These are phyloP conservation scores for Oplegnathus fasciatus DNA, from an alignment of 2,113 vertebrate genomes.

Conservation along the genomic window DNA sequence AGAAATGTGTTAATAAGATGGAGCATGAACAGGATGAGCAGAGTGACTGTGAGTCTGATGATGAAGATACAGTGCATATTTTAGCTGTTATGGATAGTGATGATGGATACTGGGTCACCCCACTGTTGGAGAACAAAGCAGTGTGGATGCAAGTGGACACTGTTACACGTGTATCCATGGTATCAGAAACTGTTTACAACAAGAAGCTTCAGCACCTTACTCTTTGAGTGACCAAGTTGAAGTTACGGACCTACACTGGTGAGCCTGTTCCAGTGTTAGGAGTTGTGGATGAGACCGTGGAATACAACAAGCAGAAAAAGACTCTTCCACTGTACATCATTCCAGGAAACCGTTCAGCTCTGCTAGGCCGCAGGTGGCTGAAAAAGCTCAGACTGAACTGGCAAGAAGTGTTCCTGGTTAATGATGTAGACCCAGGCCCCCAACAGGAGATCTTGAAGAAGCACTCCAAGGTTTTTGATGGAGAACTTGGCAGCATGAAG, in stretches of 20 bases:
- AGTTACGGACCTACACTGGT: slow-evolving; percentile 23
- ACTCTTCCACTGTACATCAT: too few species aligned
- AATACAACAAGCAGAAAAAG: too few species aligned
- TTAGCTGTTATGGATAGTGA: too few species aligned
- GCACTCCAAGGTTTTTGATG: neutral
- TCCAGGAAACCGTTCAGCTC: too few species aligned
- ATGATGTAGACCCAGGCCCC: neutral
- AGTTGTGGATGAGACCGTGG: too few species aligned
- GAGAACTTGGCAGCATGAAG: slow-evolving; percentile 15
- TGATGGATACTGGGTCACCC: too few species aligned
- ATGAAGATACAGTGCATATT: too few species aligned
- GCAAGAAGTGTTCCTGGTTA: neutral
- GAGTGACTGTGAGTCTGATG: too few species aligned
- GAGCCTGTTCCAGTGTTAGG: neutral
- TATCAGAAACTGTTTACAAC: slow-evolving; percentile 8
- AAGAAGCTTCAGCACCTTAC: neutral
- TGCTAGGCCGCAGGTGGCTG: too few species aligned
- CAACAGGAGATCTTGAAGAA: slow-evolving; percentile 26
- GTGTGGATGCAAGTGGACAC: slow-evolving; percentile 15
- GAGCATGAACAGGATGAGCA: neutral
- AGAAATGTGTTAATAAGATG: slow-evolving; percentile 24
- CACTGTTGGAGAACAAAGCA: too few species aligned
- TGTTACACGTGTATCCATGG: slow-evolving; percentile 20
- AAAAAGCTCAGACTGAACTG: too few species aligned
- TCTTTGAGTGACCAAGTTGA: neutral